Percentiles rank a stretch among this genome's conserved stretches.
phyloP scores from a whole-genome alignment of 2,797 vertebrate species.

The Agapornis canus region DNA sequence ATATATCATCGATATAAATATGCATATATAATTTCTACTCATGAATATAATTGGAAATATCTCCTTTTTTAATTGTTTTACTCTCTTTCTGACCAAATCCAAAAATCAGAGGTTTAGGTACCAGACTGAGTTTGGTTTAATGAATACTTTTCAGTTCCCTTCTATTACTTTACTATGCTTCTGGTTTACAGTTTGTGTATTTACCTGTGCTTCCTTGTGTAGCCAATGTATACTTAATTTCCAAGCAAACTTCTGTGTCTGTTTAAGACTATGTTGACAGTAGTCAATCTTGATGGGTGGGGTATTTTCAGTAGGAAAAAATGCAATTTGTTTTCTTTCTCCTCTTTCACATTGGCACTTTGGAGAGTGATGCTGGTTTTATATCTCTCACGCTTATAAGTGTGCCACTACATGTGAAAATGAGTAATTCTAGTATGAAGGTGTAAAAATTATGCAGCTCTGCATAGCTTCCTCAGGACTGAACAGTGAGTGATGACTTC shows the following conservation, averaged over 20 bases:
- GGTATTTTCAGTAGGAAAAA: not conserved
- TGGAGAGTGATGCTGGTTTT: not conserved
- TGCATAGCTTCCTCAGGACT: not conserved
- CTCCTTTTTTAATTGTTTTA: not conserved
- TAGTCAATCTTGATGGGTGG: not conserved
- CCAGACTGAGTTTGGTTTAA: not conserved
- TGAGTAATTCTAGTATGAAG: not conserved
- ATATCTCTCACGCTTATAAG: rapidly evolving
- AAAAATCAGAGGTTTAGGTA: not conserved
- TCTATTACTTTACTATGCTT: not conserved
- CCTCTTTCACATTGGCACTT: not conserved
- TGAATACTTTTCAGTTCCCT: not conserved
- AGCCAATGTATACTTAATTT: not conserved
- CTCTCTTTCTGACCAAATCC: not conserved
- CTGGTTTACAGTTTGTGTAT: not conserved
- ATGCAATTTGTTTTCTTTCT: not conserved
- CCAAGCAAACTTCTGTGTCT: not conserved
- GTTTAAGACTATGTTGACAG: not conserved
- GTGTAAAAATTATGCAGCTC: not conserved
- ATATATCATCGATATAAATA: not conserved
- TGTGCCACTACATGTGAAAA: not conserved
- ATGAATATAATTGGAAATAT: not conserved
- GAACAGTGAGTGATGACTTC: not conserved
- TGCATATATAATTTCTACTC: not conserved
- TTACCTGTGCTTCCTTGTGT: not conserved